These are phyloP conservation scores for Epinephelus lanceolatus DNA, from an alignment of 2,113 vertebrate species.

Conservation along the genomic window DNA sequence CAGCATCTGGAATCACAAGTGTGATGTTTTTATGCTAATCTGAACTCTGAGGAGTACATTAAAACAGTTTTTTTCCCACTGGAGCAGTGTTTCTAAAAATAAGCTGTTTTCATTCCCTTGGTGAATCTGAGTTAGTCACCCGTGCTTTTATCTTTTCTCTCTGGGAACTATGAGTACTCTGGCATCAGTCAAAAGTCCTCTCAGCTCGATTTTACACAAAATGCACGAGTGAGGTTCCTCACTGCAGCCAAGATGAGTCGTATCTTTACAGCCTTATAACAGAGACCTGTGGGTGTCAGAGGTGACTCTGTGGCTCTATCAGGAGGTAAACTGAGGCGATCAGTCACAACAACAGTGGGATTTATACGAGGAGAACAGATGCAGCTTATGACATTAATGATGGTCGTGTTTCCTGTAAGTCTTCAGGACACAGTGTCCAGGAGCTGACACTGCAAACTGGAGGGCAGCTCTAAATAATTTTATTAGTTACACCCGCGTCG, in stretches of 20 bases:
- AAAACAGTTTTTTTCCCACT: not conserved
- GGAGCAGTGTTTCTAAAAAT: constrained; percentile 36
- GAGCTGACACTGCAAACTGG: no score
- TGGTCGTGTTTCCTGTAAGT: no score
- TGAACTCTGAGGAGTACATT: constrained; percentile 5
- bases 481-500: no score
- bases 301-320: not conserved
- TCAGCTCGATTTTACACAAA: constrained; percentile 11
- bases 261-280: not conserved
- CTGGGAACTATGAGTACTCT: not conserved
- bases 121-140: constrained; percentile 29
- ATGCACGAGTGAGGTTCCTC: not conserved
- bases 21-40: constrained; percentile 16
- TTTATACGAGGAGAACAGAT: not conserved
- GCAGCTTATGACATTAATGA: not conserved
- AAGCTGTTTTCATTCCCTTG: constrained; percentile 12
- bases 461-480: no score
- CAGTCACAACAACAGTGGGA: not conserved
- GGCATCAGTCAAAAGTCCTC: constrained; percentile 10
- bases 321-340: not conserved
- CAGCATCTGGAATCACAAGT: not conserved
- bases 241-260: not conserved
- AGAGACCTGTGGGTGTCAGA: not conserved
- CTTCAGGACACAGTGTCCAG: no score
- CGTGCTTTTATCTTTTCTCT: constrained; percentile 26